Base-by-base conservation (phyloP, 1,140 invertebrate genomes). In the Oncopeltus fasciatus region DNA sequence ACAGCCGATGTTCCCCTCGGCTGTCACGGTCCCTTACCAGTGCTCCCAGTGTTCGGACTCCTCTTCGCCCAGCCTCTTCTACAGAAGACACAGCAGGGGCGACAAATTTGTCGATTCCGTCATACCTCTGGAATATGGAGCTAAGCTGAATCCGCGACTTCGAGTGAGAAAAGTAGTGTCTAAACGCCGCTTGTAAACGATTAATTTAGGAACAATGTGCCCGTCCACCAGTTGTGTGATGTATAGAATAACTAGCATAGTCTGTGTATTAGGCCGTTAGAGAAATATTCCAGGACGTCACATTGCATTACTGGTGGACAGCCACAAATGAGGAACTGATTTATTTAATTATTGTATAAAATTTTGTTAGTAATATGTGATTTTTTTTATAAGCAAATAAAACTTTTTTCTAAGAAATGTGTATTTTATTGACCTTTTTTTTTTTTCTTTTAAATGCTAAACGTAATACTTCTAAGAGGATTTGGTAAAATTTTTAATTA, bases 1-100 rank as follows among this genome's bases (percentile, higher is more conserved):
- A 44, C 74, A 76, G 65, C 72, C 76, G 44, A 78, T 77, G 57
- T 81, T 81, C 70, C 79, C 80, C 2, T 73, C 74, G 12, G 79
- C 78, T 1, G 75, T 76, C n/a, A 72, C 77, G 20, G 71, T 77
- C 1, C 74, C 74, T 3, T 67, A 70, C 26, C 66, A 64, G 11
- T 70, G 69, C 63, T 62, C 58, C 38, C 68, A 69, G 60, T 69
- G 68, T 38, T 20, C 38, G n/a, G 16, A 57, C 2, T 20, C 18
- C n/a, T 57, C 53, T 4, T 57, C 56, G 1, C 28, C 29, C 2
- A 33, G 18, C 18, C 16, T 20, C 27, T 57, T 57, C 26, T 57
- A 33, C 56, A 57, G 26, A 57, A 29, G 56, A 38, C 33, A 33
- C 21, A 38, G 28, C 21, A 1, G 56, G 14, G 28, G 28, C 2